Evolutionary conservation across 2,888 invertebrate species (phyloP).

Genomic region (Phyto melanocephala): DNA sequence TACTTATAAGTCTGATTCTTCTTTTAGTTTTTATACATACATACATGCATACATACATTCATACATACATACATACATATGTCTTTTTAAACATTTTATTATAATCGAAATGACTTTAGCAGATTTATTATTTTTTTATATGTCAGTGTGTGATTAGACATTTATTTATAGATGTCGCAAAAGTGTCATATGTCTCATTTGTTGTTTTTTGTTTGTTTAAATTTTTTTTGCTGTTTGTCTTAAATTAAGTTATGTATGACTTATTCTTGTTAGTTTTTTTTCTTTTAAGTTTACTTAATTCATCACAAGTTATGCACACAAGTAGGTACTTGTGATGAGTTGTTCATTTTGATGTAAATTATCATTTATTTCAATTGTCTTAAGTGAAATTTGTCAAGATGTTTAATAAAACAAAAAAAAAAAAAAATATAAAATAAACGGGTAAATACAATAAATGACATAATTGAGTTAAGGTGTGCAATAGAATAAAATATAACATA

Average conservation of each 20-base stretch:
- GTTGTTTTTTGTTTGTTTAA: conserved; percentile 48
- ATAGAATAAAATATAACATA: too few species aligned
- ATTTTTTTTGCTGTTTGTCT: conserved; percentile 42
- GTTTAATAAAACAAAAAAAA: conserved; percentile 17
- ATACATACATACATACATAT: neutral
- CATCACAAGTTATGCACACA: too few species aligned
- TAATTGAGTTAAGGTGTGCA: neutral
- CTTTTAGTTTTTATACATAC: conserved; percentile 4
- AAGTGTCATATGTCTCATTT: conserved; percentile 58
- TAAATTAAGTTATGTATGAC: neutral
- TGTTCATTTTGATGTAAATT: conserved; percentile 47
- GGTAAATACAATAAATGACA: too few species aligned
- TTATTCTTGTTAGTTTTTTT: neutral
- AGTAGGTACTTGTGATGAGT: conserved; percentile 17
- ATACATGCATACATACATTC: too few species aligned
- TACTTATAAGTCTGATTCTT: conserved; percentile 6
- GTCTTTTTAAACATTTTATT: conserved; percentile 23
- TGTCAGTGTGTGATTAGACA: conserved; percentile 15
- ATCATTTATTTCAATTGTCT: conserved; percentile 57
- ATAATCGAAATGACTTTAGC: conserved; percentile 48
- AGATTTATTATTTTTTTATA: conserved; percentile 32
- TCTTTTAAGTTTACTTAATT: too few species aligned
- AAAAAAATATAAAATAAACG: neutral
- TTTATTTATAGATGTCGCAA: conserved; percentile 50
- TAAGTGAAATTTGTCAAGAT: conserved; percentile 66